Evolutionary conservation across 2,888 invertebrate species (phyloP).

Genomic region (Melieria omissa): DNA sequence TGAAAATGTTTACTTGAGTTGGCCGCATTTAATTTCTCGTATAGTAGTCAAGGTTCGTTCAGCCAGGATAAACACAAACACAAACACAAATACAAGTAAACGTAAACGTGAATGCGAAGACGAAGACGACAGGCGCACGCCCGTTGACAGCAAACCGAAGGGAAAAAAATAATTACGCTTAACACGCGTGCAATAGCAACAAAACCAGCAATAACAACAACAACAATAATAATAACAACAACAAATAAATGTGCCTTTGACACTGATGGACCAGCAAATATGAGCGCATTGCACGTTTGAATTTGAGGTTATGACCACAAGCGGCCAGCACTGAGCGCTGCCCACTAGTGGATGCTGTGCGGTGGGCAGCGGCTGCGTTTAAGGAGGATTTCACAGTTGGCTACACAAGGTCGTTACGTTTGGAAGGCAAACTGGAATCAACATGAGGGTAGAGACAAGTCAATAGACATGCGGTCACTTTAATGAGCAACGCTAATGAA

Average conservation of each 20-base stretch:
- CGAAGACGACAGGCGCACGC: conserved; percentile 35
- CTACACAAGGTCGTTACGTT: neutral
- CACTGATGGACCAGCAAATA: conserved; percentile 26
- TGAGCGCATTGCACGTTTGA: conserved; percentile 8
- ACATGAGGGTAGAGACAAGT: neutral
- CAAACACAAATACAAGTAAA: conserved; percentile 8
- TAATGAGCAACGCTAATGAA: conserved; percentile 43
- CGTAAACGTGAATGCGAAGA: no score
- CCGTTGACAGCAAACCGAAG: conserved; percentile 43
- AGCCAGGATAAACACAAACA: neutral
- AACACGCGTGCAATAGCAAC: conserved; percentile 21
- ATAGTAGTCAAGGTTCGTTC: neutral
- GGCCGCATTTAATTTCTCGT: conserved; percentile 32
- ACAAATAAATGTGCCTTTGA: conserved; percentile 3
- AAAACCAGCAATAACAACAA: neutral
- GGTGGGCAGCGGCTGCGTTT: neutral
- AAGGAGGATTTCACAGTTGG: neutral
- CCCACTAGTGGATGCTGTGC: no score
- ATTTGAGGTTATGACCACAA: no score
- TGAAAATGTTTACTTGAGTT: conserved; percentile 29
- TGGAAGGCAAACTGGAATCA: neutral
- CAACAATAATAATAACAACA: conserved; percentile 3
- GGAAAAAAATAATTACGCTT: conserved; percentile 48
- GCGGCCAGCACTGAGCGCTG: no score
- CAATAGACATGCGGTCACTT: conserved; percentile 23